These are phyloP conservation scores for Cryptocephalus moraei DNA, from an alignment of 2,888 invertebrate genomes.

Conservation along the genomic window DNA sequence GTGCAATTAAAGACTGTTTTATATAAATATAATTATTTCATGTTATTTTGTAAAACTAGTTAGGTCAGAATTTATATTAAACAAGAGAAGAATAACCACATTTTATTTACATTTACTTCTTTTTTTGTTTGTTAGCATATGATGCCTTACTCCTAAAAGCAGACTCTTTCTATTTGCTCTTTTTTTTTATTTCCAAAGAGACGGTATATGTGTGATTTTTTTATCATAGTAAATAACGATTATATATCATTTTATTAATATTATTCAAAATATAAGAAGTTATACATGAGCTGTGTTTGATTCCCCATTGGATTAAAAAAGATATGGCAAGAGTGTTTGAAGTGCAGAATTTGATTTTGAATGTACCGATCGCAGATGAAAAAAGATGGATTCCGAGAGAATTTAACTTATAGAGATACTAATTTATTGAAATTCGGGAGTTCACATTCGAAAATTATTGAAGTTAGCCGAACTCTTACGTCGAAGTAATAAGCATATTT, in stretches of 20 bases:
- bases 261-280: constrained; percentile 31
- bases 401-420: too few species aligned
- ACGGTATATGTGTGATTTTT: constrained; percentile 39
- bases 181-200: constrained; percentile 35
- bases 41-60: constrained; percentile 4
- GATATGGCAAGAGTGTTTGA: too few species aligned
- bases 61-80: constrained; percentile 1
- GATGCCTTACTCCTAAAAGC: constrained; percentile 17
- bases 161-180: constrained; percentile 17
- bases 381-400: too few species aligned
- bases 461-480: too few species aligned
- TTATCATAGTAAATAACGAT: constrained; percentile 31
- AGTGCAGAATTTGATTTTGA: too few species aligned
- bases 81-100: constrained; percentile 5
- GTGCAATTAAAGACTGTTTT: constrained; percentile 39
- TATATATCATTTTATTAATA: constrained; percentile 32
- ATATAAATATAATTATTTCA: constrained; percentile 7
- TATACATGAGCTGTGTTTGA: constrained; percentile 20
- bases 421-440: too few species aligned
- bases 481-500: too few species aligned
- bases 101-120: constrained; percentile 11
- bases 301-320: too few species aligned
- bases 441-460: too few species aligned
- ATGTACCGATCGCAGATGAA: too few species aligned
- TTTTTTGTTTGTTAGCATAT: constrained; percentile 17